Evolutionary conservation across 2,113 vertebrate species (phyloP).

Genomic region (Solenodon paradoxus): DNA sequence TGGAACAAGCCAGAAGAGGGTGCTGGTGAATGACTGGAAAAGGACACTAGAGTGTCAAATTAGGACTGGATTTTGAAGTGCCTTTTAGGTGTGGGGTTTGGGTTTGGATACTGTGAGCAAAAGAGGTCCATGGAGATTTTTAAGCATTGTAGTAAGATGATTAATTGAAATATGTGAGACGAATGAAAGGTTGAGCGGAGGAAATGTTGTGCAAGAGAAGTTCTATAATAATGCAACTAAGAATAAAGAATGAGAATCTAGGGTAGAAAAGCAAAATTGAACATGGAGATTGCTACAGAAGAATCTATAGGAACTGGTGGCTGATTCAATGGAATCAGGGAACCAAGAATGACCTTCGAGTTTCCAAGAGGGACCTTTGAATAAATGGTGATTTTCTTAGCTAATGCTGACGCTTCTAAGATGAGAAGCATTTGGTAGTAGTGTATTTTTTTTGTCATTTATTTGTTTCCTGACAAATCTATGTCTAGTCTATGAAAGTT

Average conservation of each 20-base stretch:
- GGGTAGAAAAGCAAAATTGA: not conserved
- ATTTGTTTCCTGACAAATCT: not conserved
- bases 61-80: not conserved
- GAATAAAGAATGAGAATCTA: not conserved
- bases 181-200: not conserved
- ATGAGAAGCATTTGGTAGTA: not conserved
- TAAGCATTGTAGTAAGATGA: rapidly evolving
- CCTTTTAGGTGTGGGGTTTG: not conserved
- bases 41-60: not conserved
- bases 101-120: not conserved
- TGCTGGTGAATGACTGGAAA: not conserved
- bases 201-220: not conserved
- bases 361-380: too few relatives aligned
- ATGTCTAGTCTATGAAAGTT: too few relatives aligned
- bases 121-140: not conserved
- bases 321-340: not conserved
- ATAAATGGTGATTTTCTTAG: not conserved
- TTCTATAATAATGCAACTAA: not conserved
- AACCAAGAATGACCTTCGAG: not conserved
- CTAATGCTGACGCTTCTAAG: not conserved
- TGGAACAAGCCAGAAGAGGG: not conserved
- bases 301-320: not conserved
- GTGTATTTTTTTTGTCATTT: not conserved
- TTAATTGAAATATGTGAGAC: not conserved
- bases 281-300: not conserved